Base-by-base conservation (phyloP, 2,113 vertebrate genomes). In the Raja brachyura region DNA sequence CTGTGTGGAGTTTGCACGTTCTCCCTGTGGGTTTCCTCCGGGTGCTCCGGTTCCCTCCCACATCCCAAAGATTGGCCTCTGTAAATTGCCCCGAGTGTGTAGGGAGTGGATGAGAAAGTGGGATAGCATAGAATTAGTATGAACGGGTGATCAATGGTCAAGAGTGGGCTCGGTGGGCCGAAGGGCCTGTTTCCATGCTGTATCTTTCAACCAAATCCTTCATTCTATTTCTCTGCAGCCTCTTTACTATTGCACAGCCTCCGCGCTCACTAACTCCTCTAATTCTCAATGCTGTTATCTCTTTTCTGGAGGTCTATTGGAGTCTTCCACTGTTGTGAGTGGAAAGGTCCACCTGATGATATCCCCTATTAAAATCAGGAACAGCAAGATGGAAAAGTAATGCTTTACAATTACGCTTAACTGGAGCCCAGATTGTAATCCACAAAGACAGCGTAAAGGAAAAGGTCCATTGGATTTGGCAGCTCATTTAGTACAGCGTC, bases 401-500 rank as follows among this genome's bases (percentile, higher is more conserved):
- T 66, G 59, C n/a, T 66, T 31, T 16, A 59, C 83, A 63, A 11
- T 66, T 63, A 5, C 59, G 63, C 11, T 18, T 88, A 88, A 88
- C 59, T n/a, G 81, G 25, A 31, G 16, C 59, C 59, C 83, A 13
- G 54, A 54, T 6, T 88, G 59, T 88, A 63, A 88, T 18, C 25
- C 59, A 88, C 2, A 88, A 88, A 5, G 28, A 88, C 59, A 63
- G 61, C n/a, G 56, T n/a, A 33, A n/a, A 88, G 63, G 28, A 31
- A 88, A 88, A 63, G 18, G 56, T 63, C 59, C 83, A 88, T 66
- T 88, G 83, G 83, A 66, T 18, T 88, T 88, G 83, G 59, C 83
- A 88, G 83, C 28, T 88, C 59, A 88, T 63, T 88, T 66, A 83
- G 79, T 25, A 63, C 83, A 5, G 63, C 94, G 94, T 74, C 93